Percentiles rank a stretch among this genome's conserved stretches.
Conservation (phyloP, 2,888 invertebrate species). For the Bursaphelenchus okinawaensis region DNA sequence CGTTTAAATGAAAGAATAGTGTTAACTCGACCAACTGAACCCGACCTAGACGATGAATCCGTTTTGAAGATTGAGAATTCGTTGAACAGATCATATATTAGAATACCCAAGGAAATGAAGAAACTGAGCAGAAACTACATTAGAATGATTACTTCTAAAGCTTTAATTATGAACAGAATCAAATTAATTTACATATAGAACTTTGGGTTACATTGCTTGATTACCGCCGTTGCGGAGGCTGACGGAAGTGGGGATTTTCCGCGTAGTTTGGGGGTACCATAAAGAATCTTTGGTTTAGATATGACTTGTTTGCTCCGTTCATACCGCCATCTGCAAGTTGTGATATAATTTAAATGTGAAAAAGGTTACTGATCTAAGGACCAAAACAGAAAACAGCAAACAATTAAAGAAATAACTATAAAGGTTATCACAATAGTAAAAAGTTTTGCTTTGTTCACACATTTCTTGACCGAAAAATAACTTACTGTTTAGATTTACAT, state of each 20-base stretch:
- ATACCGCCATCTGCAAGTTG: no score
- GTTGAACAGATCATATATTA: neutral
- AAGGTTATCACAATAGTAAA: no score
- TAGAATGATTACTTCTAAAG: neutral
- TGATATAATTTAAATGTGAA: no score
- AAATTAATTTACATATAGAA: neutral
- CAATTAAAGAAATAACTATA: no score
- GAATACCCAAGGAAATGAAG: neutral
- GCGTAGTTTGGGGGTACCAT: neutral
- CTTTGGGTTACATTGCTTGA: neutral
- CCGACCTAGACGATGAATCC: neutral
- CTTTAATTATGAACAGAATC: neutral
- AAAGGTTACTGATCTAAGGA: no score
- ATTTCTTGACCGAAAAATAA: no score
- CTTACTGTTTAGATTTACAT: no score
- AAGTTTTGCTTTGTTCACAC: no score
- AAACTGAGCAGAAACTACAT: neutral
- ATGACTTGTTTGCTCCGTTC: no score
- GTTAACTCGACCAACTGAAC: neutral
- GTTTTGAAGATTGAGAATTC: neutral
- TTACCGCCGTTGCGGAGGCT: neutral
- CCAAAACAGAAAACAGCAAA: no score
- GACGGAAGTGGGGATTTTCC: neutral
- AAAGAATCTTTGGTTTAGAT: neutral
- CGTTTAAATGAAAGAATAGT: neutral